These are phyloP conservation scores for Silurus glanis DNA, from an alignment of 2,113 vertebrate genomes.

Conservation along the genomic window DNA sequence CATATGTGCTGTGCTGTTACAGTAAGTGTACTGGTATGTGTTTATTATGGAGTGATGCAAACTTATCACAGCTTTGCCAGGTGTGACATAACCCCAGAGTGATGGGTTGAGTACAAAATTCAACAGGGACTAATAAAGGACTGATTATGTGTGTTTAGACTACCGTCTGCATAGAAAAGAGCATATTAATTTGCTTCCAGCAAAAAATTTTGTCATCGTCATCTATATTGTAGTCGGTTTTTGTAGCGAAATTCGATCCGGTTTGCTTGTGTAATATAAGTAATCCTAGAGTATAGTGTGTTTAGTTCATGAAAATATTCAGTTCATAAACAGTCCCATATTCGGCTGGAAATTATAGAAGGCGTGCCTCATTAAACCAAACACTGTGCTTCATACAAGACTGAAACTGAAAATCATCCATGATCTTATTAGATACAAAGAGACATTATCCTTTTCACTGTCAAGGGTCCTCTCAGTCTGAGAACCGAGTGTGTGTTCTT, in stretches of 20 bases:
- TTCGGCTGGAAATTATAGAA: slow-evolving; percentile 51
- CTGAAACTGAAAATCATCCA: slow-evolving; percentile 59
- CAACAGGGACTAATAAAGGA: slow-evolving; percentile 27
- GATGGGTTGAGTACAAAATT: slow-evolving; percentile 30
- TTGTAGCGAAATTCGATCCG: slow-evolving; percentile 34
- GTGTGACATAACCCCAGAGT: neutral
- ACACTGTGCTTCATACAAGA: slow-evolving; percentile 46
- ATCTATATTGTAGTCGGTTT: neutral
- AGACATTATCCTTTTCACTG: slow-evolving; percentile 59
- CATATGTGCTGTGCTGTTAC: slow-evolving; percentile 34
- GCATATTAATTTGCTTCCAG: neutral
- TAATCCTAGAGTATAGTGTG: slow-evolving; percentile 5
- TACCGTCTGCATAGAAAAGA: slow-evolving; percentile 28
- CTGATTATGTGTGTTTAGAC: slow-evolving; percentile 46
- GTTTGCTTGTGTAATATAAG: slow-evolving; percentile 23
- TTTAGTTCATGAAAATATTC: slow-evolving; percentile 45
- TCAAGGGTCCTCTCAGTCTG: slow-evolving; percentile 62
- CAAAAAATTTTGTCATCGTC: neutral
- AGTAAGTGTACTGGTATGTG: slow-evolving; percentile 42
- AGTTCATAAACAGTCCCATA: slow-evolving; percentile 39
- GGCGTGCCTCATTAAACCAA: slow-evolving; percentile 44
- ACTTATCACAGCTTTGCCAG: slow-evolving; percentile 5
- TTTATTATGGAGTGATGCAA: slow-evolving; percentile 47
- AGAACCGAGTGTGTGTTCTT: slow-evolving; percentile 57
- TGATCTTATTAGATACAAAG: slow-evolving; percentile 62